Conservation (phyloP, 2,888 invertebrate genomes). For the Aleiodes testaceus region DNA sequence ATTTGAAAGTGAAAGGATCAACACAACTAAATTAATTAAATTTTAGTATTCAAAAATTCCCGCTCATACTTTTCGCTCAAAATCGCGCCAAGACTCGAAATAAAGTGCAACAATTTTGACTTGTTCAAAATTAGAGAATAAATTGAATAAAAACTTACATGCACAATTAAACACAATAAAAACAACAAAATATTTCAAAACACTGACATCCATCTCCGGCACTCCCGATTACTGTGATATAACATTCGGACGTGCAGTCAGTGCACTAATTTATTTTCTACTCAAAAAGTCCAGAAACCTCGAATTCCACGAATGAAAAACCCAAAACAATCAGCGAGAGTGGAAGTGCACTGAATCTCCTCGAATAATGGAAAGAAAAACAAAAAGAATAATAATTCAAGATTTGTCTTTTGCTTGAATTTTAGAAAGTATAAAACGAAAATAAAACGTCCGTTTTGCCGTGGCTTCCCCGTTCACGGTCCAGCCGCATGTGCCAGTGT, state of each 20-base stretch:
- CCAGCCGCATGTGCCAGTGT: slow-evolving; percentile 38
- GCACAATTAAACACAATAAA: slow-evolving; percentile 54
- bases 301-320: no score
- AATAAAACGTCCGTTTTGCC: slow-evolving; percentile 40
- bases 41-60: not conserved
- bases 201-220: slow-evolving; percentile 71
- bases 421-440: slow-evolving; percentile 64
- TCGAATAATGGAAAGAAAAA: slow-evolving; percentile 14
- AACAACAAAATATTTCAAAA: slow-evolving; percentile 61
- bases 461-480: slow-evolving; percentile 55
- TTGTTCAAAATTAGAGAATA: not conserved
- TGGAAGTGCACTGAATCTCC: slow-evolving; percentile 65
- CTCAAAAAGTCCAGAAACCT: slow-evolving; percentile 5
- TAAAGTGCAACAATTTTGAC: not conserved
- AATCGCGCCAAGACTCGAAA: not conserved
- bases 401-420: slow-evolving; percentile 42
- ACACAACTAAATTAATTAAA: not conserved
- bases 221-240: slow-evolving; percentile 65
- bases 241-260: slow-evolving; percentile 63
- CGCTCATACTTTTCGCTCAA: not conserved
- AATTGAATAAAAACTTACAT: slow-evolving; percentile 57
- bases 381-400: slow-evolving; percentile 60
- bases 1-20: not conserved
- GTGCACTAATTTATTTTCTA: slow-evolving; percentile 30
- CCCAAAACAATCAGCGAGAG: no score